Evolutionary conservation across 2,797 vertebrate species (phyloP).

Genomic region (Melanotaenia nigrans): DNA sequence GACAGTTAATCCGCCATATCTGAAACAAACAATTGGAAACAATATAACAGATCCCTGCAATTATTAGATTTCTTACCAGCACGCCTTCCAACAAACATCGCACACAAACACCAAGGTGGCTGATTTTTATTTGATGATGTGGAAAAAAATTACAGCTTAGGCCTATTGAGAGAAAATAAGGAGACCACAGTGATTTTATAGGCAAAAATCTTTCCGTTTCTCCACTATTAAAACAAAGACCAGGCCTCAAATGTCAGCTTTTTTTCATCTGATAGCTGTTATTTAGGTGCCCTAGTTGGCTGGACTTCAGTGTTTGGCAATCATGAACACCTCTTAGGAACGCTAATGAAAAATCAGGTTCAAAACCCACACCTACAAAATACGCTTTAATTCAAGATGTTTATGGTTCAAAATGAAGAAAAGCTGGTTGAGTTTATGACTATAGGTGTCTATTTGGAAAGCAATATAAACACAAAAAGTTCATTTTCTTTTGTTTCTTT

Average conservation of each 20-base stretch:
- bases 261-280: slow-evolving; percentile 65
- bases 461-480: slow-evolving; percentile 6
- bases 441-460: slow-evolving; percentile 4
- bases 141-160: slow-evolving; percentile 59
- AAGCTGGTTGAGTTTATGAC: slow-evolving; percentile 3
- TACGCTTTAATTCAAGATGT: slow-evolving; percentile 29
- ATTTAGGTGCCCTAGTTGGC: slow-evolving; percentile 77
- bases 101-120: slow-evolving; percentile 9
- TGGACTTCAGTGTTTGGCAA: slow-evolving; percentile 68
- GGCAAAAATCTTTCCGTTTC: slow-evolving; percentile 64
- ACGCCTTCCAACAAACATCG: slow-evolving; percentile 1
- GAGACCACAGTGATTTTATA: slow-evolving; percentile 77
- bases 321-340: slow-evolving; percentile 60
- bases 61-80: slow-evolving; percentile 7
- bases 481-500: not conserved
- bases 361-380: slow-evolving; percentile 45
- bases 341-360: slow-evolving; percentile 70
- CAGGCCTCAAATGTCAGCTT: slow-evolving; percentile 64
- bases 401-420: slow-evolving; percentile 34
- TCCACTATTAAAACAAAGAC: slow-evolving; percentile 65
- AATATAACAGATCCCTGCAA: slow-evolving; percentile 9
- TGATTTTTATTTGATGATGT: slow-evolving; percentile 56
- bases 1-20: not conserved
- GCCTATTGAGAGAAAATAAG: slow-evolving; percentile 63
- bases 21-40: slow-evolving; percentile 7